Evolutionary conservation across 2,113 vertebrate genomes (phyloP).

Genomic region (Anoplopoma fimbria): DNA sequence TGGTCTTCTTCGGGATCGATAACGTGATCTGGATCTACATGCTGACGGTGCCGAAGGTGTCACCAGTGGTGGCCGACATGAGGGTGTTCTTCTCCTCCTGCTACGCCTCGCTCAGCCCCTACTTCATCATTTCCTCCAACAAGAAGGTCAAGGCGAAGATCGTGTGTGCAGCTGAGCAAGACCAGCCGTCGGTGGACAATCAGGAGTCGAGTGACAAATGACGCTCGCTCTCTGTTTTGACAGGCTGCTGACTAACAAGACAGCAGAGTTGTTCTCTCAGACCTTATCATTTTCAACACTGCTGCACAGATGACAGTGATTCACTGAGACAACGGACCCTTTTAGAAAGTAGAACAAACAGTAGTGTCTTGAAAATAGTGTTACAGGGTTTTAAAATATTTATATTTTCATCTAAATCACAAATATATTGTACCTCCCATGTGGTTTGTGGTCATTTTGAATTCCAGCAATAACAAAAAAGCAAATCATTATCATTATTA

Average conservation of each 20-base stretch:
- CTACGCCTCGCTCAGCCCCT: constrained; percentile 83
- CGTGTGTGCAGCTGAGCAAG: constrained; percentile 72
- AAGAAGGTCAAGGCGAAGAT: constrained; percentile 84
- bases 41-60: constrained; percentile 83
- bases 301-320: constrained; percentile 14
- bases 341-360: background rate
- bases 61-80: constrained; percentile 83
- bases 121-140: constrained; percentile 85
- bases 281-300: constrained; percentile 29
- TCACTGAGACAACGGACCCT: background rate
- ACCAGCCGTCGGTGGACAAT: constrained; percentile 52
- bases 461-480: background rate
- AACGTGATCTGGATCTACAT: constrained; percentile 88
- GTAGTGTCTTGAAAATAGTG: background rate
- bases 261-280: background rate
- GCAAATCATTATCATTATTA: background rate
- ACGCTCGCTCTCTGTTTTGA: constrained; percentile 39
- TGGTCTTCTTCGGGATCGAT: constrained; percentile 85
- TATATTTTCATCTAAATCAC: background rate
- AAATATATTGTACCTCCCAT: background rate
- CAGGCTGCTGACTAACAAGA: constrained; percentile 16
- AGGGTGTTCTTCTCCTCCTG: constrained; percentile 87
- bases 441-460: background rate
- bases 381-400: background rate
- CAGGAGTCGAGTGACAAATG: constrained; percentile 71